Evolutionary conservation across 2,797 vertebrate species (phyloP), one percentile per base, ranked within the genome.

Genomic region (Distichodus sexfasciatus): DNA sequence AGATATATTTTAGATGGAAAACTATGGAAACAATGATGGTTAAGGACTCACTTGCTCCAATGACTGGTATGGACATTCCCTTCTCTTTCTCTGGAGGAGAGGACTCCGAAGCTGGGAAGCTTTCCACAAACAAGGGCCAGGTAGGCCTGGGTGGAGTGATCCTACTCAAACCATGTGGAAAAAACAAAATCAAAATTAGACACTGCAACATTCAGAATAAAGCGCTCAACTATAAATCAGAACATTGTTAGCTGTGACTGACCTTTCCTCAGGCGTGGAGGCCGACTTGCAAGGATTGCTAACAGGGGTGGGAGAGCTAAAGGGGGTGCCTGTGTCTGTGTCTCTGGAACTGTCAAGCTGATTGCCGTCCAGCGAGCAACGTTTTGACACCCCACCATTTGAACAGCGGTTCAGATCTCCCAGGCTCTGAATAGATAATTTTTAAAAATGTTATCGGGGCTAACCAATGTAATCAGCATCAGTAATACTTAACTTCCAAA

Each of bases 291-390:
- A 67, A 26, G 84, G 79, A 80, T 93, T 93, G 69, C 63, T 81
- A 71, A 86, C 53, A 0, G 82, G 78, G 17, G 84, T 64, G 24
- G 94, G 91, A 3, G 92, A 93, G 76, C 71, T 90, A 59, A 89
- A 87, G 17, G 91, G 91, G 5, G 91, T 92, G 65, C 92, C 93
- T 15, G 84, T 90, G 79, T 94, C 91, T 0, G 80, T 92, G 71
- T 92, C 92, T 86, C 92, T 93, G 80, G 93, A 95, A 79, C 88
- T 92, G 82, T 94, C 94, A 79, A 88, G 87, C 78, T 85, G 90
- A 78, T 83, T 94, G 84, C 87, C 86, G 83, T 93, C 94, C 84
- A 94, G 84, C 63, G 94, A 95, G 8, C 88, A 77, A 28, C 91
- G 91, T 86, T 94, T 95, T 6, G 92, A 90, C 47, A 87, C 90